Percentiles rank a stretch among this genome's conserved stretches.
phyloP scores from a whole-genome alignment of 35 echinoderm and acorn worm species.

The Holothuria glaberrima region DNA sequence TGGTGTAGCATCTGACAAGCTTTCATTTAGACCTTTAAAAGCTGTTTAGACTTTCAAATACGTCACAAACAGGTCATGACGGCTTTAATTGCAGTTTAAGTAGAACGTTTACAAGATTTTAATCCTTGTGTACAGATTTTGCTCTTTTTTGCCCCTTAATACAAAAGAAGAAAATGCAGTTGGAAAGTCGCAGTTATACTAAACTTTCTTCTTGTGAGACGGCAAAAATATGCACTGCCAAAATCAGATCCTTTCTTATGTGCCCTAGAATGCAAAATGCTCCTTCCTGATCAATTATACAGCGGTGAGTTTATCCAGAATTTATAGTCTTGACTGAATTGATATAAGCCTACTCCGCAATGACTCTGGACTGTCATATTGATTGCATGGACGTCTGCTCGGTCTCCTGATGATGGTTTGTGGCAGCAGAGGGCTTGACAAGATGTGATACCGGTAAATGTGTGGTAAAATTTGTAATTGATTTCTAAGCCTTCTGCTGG shows the following conservation, averaged over 20 bases:
- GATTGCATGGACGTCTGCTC: background rate
- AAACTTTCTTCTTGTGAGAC: background rate
- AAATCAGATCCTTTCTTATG: conserved; percentile 21
- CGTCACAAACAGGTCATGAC: too few relatives aligned
- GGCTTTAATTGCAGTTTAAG: too few relatives aligned
- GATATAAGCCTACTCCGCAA: background rate
- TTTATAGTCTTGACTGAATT: conserved; percentile 34
- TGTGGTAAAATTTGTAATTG: conserved; percentile 40
- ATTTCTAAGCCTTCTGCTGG: conserved; percentile 21
- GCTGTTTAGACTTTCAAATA: too few relatives aligned
- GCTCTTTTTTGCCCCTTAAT: too few relatives aligned
- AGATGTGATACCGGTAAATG: conserved; percentile 23
- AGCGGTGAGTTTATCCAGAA: conserved; percentile 28
- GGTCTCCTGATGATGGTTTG: background rate
- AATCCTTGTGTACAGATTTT: too few relatives aligned
- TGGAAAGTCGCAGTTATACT: too few relatives aligned
- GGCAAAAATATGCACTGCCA: background rate
- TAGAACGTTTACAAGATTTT: too few relatives aligned
- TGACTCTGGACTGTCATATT: background rate
- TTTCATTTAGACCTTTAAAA: too few relatives aligned
- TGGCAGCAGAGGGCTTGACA: background rate
- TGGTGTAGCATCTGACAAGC: too few relatives aligned
- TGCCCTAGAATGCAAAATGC: conserved; percentile 34
- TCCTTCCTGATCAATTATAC: conserved; percentile 49
- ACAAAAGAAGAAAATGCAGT: too few relatives aligned